Conservation (phyloP, 2,888 invertebrate species). For the Amphimallon solstitiale region DNA sequence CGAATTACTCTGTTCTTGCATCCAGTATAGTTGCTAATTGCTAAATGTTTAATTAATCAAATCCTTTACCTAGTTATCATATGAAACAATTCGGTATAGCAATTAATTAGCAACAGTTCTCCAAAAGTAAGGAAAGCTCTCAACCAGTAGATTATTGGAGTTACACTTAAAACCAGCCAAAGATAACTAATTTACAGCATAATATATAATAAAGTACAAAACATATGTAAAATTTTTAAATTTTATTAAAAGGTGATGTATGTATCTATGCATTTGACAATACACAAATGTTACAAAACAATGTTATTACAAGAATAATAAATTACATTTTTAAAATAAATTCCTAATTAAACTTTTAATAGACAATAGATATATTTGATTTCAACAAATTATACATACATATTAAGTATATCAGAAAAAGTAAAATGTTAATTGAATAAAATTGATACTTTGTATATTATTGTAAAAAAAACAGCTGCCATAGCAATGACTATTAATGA, state of each 20-base stretch:
- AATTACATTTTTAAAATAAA: constrained; percentile 16
- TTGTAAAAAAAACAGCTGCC: constrained; percentile 10
- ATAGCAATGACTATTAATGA: constrained; percentile 11
- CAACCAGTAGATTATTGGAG: too few relatives aligned
- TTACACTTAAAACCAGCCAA: too few relatives aligned
- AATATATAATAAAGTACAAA: not conserved
- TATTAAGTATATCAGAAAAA: constrained; percentile 21
- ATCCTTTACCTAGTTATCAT: too few relatives aligned
- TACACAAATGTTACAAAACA: constrained; percentile 1
- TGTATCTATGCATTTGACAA: constrained; percentile 15
- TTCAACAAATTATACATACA: not conserved
- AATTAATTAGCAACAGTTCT: too few relatives aligned
- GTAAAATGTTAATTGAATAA: not conserved
- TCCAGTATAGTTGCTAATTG: too few relatives aligned
- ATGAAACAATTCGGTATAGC: too few relatives aligned
- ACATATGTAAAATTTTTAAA: not conserved
- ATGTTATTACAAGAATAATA: constrained; percentile 12
- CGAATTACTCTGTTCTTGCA: too few relatives aligned
- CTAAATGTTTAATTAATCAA: too few relatives aligned
- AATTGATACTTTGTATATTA: constrained; percentile 13
- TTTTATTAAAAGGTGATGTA: constrained; percentile 28
- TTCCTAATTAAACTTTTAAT: not conserved
- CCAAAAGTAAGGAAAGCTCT: too few relatives aligned
- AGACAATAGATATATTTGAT: constrained; percentile 15
- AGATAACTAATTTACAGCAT: too few relatives aligned